Conservation (phyloP, 1,140 invertebrate genomes). For the Tetragnatha versicolor region DNA sequence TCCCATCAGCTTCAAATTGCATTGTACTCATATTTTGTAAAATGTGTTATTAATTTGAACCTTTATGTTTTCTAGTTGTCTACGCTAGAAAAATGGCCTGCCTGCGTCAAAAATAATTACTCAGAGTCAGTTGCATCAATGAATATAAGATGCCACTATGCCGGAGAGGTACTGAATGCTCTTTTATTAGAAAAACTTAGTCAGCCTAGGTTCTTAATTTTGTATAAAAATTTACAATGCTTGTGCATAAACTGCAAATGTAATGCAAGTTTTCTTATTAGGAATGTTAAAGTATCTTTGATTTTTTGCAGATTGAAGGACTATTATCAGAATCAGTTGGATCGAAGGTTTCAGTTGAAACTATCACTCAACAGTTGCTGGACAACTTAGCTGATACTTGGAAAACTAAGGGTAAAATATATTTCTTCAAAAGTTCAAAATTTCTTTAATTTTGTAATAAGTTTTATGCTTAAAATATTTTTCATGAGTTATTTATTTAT, state of each 20-base stretch:
- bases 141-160: conserved; percentile 82
- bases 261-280: not conserved
- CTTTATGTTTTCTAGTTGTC: conserved; percentile 66
- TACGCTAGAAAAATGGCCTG: conserved; percentile 81
- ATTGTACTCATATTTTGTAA: no score
- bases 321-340: conserved; percentile 17
- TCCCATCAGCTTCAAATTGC: no score
- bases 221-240: not conserved
- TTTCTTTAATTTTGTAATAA: no score
- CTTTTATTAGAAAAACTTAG: no score
- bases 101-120: conserved; percentile 82
- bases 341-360: conserved; percentile 13
- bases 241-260: not conserved
- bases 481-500: no score
- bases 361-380: conserved; percentile 20
- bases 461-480: no score
- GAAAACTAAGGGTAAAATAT: conserved; percentile 66
- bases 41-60: not conserved
- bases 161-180: conserved; percentile 90
- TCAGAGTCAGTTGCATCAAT: conserved; percentile 85
- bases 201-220: no score
- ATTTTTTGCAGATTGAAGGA: conserved; percentile 37
- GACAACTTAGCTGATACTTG: conserved; percentile 47
- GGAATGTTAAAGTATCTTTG: not conserved
- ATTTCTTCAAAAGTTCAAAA: no score